These are phyloP conservation scores for Orgyia antiqua DNA, from an alignment of 2,888 invertebrate genomes.

Conservation along the genomic window DNA sequence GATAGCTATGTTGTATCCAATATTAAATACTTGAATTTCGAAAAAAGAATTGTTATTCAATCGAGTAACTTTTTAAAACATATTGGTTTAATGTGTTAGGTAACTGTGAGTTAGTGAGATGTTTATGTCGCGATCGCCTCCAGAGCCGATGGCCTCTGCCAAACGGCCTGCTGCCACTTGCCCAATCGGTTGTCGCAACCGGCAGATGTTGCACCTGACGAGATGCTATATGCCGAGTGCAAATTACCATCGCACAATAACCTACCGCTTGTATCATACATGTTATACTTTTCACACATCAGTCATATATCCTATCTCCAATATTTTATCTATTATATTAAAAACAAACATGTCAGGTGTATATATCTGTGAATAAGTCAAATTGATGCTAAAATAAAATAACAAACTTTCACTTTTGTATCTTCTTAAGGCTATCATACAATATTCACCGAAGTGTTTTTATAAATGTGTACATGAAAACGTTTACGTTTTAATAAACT, in stretches of 20 bases:
- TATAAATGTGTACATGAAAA: slow-evolving; percentile 33
- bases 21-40: no score
- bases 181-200: slow-evolving; percentile 72
- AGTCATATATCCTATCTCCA: slow-evolving; percentile 11
- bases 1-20: no score
- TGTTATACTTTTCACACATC: slow-evolving; percentile 32
- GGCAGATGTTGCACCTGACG: slow-evolving; percentile 69
- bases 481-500: slow-evolving; percentile 12
- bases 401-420: slow-evolving; percentile 45
- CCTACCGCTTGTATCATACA: slow-evolving; percentile 38
- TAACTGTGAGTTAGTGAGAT: slow-evolving; percentile 62
- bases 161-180: slow-evolving; percentile 54
- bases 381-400: slow-evolving; percentile 30
- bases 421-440: slow-evolving; percentile 27
- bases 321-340: slow-evolving; percentile 8
- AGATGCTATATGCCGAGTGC: slow-evolving; percentile 59
- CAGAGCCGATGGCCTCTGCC: slow-evolving; percentile 64
- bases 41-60: no score
- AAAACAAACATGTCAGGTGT: slow-evolving; percentile 12
- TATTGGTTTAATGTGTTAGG: slow-evolving; percentile 46
- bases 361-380: slow-evolving; percentile 18
- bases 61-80: no score
- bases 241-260: slow-evolving; percentile 46
- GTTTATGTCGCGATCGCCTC: slow-evolving; percentile 62
- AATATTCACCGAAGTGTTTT: slow-evolving; percentile 40